Conservation (phyloP, 2,888 invertebrate species). For the Cephalotes varians region DNA sequence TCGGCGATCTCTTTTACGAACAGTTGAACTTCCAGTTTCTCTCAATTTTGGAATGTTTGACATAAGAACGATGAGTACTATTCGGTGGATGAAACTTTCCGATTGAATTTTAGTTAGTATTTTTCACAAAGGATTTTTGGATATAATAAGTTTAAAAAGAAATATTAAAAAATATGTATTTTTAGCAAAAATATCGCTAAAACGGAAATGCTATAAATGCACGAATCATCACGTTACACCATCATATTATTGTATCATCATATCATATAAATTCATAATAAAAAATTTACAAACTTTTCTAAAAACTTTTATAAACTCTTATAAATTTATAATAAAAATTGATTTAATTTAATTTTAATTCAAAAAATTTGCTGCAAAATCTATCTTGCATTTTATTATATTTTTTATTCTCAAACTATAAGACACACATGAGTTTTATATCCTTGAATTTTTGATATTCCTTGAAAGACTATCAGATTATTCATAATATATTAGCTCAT, state of each 20-base stretch:
- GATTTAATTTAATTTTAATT: not conserved
- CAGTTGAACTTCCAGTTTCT: not conserved
- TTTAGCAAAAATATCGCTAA: not conserved
- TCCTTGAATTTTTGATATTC: not conserved
- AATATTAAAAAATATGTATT: not conserved
- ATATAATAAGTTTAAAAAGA: not conserved
- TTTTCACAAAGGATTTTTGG: not conserved
- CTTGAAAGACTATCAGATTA: not conserved
- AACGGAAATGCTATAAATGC: not conserved
- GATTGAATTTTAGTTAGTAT: slow-evolving; percentile 1
- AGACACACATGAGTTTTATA: not conserved
- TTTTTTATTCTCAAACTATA: not conserved
- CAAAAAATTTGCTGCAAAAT: not conserved
- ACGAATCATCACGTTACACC: not conserved
- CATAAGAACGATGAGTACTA: not conserved
- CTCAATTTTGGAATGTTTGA: slow-evolving; percentile 15
- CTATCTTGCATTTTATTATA: not conserved
- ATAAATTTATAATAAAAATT: not conserved
- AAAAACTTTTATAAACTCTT: too few species aligned
- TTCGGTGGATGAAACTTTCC: slow-evolving; percentile 10
- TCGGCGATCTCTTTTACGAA: slow-evolving; percentile 6
- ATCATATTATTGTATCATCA: not conserved
- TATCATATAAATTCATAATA: not conserved
- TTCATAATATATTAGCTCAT: not conserved
- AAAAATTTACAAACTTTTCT: too few species aligned